Evolutionary conservation across 2,888 invertebrate species (phyloP).

Genomic region (Orthosia incerta): DNA sequence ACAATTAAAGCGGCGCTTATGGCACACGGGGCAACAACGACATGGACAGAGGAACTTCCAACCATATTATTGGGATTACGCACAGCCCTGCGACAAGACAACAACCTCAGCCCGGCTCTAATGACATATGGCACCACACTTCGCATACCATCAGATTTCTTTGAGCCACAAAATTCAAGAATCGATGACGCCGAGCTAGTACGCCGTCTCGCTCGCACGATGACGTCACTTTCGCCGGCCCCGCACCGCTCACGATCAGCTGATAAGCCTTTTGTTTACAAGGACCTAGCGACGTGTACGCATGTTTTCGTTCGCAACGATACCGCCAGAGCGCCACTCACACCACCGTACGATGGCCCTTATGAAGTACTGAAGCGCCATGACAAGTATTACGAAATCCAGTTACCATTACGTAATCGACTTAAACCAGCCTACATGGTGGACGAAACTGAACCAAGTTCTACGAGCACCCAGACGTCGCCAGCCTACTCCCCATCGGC

Average conservation of each 20-base stretch:
- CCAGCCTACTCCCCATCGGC: background rate
- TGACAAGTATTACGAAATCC: conserved; percentile 9
- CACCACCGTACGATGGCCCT: conserved; percentile 24
- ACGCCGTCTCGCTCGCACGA: conserved; percentile 1
- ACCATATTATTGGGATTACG: background rate
- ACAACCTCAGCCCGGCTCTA: background rate
- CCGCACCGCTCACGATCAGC: background rate
- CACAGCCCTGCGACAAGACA: background rate
- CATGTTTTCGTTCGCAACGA: too few species aligned
- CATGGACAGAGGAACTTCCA: background rate
- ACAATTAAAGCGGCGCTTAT: background rate
- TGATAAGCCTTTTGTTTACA: conserved; percentile 18
- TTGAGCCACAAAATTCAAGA: background rate
- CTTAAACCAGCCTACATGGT: conserved; percentile 19
- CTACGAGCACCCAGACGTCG: background rate
- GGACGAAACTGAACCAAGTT: background rate
- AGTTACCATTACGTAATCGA: conserved; percentile 9
- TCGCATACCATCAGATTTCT: conserved; percentile 8
- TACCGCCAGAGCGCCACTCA: too few species aligned
- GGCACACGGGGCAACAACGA: background rate
- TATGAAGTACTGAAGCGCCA: conserved; percentile 8
- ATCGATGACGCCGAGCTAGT: conserved; percentile 5
- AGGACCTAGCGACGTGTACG: background rate
- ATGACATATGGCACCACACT: conserved; percentile 4
- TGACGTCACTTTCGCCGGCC: background rate